A percentile compares a stretch with the other conserved stretches of the same genome.
These are phyloP conservation scores for Zoanthus sociatus DNA, from an alignment of 92 coral and sea anemone genomes.

Conservation along the genomic window DNA sequence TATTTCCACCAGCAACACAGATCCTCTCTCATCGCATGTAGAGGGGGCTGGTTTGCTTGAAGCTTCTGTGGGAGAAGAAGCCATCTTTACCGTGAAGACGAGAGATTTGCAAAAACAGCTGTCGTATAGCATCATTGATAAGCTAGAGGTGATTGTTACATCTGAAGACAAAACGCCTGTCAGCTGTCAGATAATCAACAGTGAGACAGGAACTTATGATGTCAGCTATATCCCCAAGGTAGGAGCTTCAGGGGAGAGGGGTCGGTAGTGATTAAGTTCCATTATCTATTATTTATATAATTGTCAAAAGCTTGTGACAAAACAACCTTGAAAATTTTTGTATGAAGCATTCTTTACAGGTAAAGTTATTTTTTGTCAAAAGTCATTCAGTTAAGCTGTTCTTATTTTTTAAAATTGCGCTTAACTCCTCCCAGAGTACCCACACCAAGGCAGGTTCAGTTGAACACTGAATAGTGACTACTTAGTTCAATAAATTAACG, in stretches of 20 bases:
- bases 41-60: constrained; percentile 77
- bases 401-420: too few relatives aligned
- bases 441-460: too few relatives aligned
- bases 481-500: too few relatives aligned
- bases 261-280: too few relatives aligned
- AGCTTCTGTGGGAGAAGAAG: constrained; percentile 86
- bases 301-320: too few relatives aligned
- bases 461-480: too few relatives aligned
- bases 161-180: constrained; percentile 53
- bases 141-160: constrained; percentile 57
- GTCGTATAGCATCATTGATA: constrained; percentile 80
- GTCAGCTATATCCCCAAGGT: constrained; percentile 67
- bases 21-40: constrained; percentile 69
- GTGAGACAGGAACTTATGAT: constrained; percentile 79
- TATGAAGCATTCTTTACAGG: too few relatives aligned
- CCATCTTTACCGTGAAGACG: constrained; percentile 74
- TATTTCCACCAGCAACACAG: constrained; percentile 83
- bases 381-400: too few relatives aligned
- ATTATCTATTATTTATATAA: too few relatives aligned
- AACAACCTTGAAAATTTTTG: too few relatives aligned
- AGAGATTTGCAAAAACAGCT: constrained; percentile 78
- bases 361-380: too few relatives aligned
- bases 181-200: constrained; percentile 50
- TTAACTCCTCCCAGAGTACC: too few relatives aligned
- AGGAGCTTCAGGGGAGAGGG: neutral